These are phyloP conservation scores for Zalophus californianus DNA, from an alignment of 2,797 vertebrate genomes.

Conservation along the genomic window DNA sequence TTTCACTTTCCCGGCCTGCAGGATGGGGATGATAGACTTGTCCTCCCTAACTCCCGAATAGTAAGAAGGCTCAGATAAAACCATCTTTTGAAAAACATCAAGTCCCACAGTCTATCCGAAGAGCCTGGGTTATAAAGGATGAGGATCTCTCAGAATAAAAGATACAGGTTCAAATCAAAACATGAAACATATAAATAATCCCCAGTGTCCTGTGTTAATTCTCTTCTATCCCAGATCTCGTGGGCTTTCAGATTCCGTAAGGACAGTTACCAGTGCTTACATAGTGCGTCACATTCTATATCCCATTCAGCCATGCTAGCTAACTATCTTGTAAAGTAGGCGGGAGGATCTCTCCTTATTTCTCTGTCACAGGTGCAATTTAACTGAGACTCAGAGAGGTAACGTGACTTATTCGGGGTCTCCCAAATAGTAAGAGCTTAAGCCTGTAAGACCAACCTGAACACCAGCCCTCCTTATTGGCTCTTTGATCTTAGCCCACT, in stretches of 20 bases:
- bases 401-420: not conserved
- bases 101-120: not conserved
- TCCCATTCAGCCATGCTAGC: not conserved
- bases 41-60: not conserved
- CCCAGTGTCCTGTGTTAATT: not conserved
- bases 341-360: too few species aligned
- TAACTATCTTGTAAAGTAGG: not conserved
- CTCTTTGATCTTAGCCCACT: not conserved
- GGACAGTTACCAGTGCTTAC: not conserved
- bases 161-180: not conserved
- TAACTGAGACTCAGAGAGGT: not conserved
- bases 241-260: not conserved
- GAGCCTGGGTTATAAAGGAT: not conserved
- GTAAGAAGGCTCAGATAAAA: not conserved
- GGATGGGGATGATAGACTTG: not conserved
- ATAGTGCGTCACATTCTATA: not conserved
- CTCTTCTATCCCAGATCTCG: not conserved
- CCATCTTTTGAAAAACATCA: not conserved
- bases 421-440: not conserved
- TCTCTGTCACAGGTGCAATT: not conserved
- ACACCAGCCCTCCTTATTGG: not conserved
- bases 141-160: not conserved
- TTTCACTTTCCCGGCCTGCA: not conserved
- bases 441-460: not conserved
- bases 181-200: not conserved